Base-by-base conservation (phyloP, 2,797 vertebrate species). In the Gymnopithys bicolor region DNA sequence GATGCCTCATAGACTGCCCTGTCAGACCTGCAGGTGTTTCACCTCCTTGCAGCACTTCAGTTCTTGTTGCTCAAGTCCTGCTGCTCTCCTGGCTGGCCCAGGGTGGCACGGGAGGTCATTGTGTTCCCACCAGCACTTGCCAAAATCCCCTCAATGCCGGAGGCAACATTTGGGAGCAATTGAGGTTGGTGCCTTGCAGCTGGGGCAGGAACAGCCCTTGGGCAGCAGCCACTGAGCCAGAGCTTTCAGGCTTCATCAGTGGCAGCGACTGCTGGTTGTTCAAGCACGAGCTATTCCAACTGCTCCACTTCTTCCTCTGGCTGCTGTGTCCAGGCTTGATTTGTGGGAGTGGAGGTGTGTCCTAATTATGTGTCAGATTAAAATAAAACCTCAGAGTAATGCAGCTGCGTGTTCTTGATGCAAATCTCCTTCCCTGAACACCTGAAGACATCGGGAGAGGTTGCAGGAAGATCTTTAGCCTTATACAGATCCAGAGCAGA, bases 71-170 rank as follows among this genome's bases (percentile, higher is more conserved):
- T 43, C 0, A 3, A 41, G 55, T 88, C 51, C 69, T 49, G 51
- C 84, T 8, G 13, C 25, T 11, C 52, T 92, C 51, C 53, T 45
- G 2, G 52, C 64, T 67, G 33, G 13, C 56, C 7, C 16, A 32
- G 66, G 15, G 79, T 49, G 82, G 28, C 92, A 87, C 64, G 70
- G 28, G 83, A 84, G 91, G 85, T 95, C 85, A 7, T 11, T 56
- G 59, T 62, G 67, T 91, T 97, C 87, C 89, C 95, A 95, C 59
- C 56, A 76, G 63, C 52, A 11, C 35, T 88, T 90, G 55, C 85
- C 87, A 94, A 89, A 93, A 87, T 85, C 41, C 15, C 60, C 67
- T 94, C 46, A 63, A 45, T 79, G 94, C 94, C 16, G 2, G 59
- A 82, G 83, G 83, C 77, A 58, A 59, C 62, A 32, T 77, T 37